These are phyloP conservation scores for Sarcophaga caerulescens DNA, from an alignment of 2,888 invertebrate genomes.

Conservation along the genomic window DNA sequence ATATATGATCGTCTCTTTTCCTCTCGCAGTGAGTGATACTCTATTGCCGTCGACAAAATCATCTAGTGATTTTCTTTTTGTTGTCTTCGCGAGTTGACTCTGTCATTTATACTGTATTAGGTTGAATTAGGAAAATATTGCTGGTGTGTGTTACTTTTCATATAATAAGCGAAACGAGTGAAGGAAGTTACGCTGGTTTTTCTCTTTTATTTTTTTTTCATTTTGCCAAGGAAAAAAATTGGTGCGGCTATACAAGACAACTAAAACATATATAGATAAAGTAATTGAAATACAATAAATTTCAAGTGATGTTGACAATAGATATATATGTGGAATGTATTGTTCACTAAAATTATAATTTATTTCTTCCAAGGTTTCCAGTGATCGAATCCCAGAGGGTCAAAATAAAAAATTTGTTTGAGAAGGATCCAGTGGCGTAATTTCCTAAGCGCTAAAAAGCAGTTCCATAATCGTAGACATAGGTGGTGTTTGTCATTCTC, in stretches of 20 bases:
- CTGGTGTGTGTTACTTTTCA: slow-evolving; percentile 26
- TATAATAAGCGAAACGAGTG: slow-evolving; percentile 51
- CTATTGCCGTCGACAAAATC: slow-evolving; percentile 1
- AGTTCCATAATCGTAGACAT: slow-evolving; percentile 7
- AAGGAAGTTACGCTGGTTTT: slow-evolving; percentile 60
- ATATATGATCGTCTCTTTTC: slow-evolving; percentile 40
- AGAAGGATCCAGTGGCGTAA: slow-evolving; percentile 23
- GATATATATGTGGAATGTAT: neutral
- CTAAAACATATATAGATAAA: slow-evolving; percentile 35
- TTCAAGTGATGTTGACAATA: neutral
- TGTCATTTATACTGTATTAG: slow-evolving; percentile 50
- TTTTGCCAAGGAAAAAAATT: slow-evolving; percentile 54
- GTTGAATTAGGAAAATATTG: neutral
- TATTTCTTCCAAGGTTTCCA: slow-evolving; percentile 21
- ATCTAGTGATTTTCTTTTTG: slow-evolving; percentile 23
- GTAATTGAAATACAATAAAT: slow-evolving; percentile 31
- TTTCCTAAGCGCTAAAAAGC: slow-evolving; percentile 21
- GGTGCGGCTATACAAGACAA: slow-evolving; percentile 50
- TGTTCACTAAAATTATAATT: slow-evolving; percentile 6
- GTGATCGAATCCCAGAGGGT: neutral
- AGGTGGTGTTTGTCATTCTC: neutral
- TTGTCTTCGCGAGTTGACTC: slow-evolving; percentile 11
- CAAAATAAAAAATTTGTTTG: slow-evolving; percentile 24
- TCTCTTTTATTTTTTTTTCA: slow-evolving; percentile 64
- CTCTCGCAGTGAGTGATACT: neutral